Evolutionary conservation across 2,888 invertebrate species (phyloP).

Genomic region (Phorcus lineatus): DNA sequence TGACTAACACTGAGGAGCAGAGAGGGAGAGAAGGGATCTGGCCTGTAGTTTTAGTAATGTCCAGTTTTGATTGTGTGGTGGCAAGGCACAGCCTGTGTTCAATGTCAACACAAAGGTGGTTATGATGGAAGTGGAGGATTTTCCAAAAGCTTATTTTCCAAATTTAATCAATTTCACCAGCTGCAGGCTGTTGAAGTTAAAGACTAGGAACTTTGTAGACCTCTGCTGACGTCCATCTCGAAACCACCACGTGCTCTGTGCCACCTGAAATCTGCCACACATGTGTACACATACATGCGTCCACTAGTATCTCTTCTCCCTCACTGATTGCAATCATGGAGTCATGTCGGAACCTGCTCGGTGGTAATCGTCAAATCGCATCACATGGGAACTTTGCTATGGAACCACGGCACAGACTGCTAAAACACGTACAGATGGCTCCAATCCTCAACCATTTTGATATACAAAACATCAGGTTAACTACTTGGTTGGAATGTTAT

Average conservation of each 20-base stretch:
- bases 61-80: background rate
- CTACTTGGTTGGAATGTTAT: background rate
- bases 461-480: background rate
- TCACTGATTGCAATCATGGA: constrained; percentile 49
- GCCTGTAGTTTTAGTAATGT: background rate
- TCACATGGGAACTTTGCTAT: constrained; percentile 25
- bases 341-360: constrained; percentile 57
- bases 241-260: background rate
- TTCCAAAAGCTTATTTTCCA: background rate
- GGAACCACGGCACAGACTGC: constrained; percentile 27
- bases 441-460: constrained; percentile 15
- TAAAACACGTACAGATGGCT: constrained; percentile 10
- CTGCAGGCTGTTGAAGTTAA: background rate
- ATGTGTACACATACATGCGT: background rate
- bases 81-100: background rate
- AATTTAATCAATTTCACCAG: background rate
- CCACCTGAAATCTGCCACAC: constrained; percentile 3
- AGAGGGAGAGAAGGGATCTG: constrained; percentile 45
- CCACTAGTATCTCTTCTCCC: constrained; percentile 35
- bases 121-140: too few relatives aligned
- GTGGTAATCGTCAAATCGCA: constrained; percentile 4
- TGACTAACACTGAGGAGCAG: constrained; percentile 58
- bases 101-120: background rate
- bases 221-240: background rate
- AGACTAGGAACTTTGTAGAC: background rate